Percentiles rank a stretch among this genome's conserved stretches.
Evolutionary conservation across 2,888 invertebrate genomes (phyloP).

Genomic region (Metalampra italica): DNA sequence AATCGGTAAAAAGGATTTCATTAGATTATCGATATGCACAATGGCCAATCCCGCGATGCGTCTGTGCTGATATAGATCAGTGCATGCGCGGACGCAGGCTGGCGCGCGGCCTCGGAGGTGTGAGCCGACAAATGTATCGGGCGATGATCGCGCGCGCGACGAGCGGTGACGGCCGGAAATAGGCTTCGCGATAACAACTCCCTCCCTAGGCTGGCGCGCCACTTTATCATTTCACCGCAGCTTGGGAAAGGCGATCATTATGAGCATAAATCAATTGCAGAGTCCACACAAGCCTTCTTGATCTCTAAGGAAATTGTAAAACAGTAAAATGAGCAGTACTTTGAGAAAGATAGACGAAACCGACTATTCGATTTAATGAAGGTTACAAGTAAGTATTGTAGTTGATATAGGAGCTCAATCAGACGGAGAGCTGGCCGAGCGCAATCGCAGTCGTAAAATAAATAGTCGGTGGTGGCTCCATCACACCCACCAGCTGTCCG

Average conservation of each 20-base stretch:
- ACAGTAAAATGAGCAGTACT: background rate
- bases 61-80: conserved; percentile 55
- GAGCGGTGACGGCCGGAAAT: conserved; percentile 73
- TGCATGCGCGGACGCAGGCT: conserved; percentile 41
- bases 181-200: conserved; percentile 70
- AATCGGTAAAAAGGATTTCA: conserved; percentile 47
- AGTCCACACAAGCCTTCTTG: background rate
- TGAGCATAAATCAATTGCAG: conserved; percentile 66
- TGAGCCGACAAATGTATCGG: conserved; percentile 75
- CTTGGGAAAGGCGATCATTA: conserved; percentile 71
- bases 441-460: conserved; percentile 47
- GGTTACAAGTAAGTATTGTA: conserved; percentile 37
- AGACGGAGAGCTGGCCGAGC: conserved; percentile 14
- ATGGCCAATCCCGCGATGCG: conserved; percentile 54
- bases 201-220: conserved; percentile 60
- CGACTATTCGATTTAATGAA: conserved; percentile 40
- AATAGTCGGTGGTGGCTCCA: conserved; percentile 24
- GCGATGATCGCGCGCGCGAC: conserved; percentile 58
- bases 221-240: conserved; percentile 62
- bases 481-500: conserved; percentile 21
- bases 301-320: too few species aligned
- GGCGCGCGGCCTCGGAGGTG: conserved; percentile 36
- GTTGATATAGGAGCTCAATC: conserved; percentile 33
- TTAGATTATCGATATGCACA: conserved; percentile 66
- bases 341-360: background rate